Evolutionary conservation across 2,797 vertebrate genomes (phyloP).

Genomic region (Anguilla pacifica): DNA sequence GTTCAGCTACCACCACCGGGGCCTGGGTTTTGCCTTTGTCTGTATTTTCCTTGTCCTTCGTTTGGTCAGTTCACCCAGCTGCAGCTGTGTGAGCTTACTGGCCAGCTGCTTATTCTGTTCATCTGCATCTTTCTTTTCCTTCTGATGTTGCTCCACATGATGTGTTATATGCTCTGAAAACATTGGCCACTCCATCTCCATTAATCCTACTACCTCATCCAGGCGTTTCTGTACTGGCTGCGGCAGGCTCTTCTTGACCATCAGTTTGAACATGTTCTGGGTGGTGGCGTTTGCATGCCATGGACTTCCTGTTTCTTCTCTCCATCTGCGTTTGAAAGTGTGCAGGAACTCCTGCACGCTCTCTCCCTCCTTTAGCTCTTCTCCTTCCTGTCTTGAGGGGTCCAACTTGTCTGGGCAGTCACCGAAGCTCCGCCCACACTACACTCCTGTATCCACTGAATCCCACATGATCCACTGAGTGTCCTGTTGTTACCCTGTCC

Average conservation of each 20-base stretch:
- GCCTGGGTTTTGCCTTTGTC: neutral
- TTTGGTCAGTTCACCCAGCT: neutral
- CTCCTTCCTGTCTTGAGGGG: conserved; percentile 8
- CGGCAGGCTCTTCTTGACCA: neutral
- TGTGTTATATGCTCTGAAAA: neutral
- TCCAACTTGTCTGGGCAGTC: neutral
- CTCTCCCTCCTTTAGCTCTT: neutral
- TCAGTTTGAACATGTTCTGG: neutral
- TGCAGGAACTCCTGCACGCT: conserved; percentile 5
- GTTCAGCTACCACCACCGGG: neutral
- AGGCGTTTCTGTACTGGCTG: neutral
- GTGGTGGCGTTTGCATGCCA: neutral
- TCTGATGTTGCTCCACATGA: neutral
- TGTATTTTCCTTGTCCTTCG: neutral
- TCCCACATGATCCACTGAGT: neutral
- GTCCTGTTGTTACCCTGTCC: neutral
- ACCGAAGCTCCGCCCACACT: neutral
- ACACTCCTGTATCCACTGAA: neutral
- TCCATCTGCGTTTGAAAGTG: conserved; percentile 11
- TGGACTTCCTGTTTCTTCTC: neutral
- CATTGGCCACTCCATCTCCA: neutral
- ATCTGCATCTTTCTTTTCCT: conserved; percentile 5
- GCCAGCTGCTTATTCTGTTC: neutral
- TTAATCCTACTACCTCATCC: neutral
- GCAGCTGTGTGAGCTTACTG: neutral